Percentiles rank a stretch among this genome's conserved stretches.
Conservation (phyloP, 2,797 vertebrate species). For the Threskiornis aethiopicus region DNA sequence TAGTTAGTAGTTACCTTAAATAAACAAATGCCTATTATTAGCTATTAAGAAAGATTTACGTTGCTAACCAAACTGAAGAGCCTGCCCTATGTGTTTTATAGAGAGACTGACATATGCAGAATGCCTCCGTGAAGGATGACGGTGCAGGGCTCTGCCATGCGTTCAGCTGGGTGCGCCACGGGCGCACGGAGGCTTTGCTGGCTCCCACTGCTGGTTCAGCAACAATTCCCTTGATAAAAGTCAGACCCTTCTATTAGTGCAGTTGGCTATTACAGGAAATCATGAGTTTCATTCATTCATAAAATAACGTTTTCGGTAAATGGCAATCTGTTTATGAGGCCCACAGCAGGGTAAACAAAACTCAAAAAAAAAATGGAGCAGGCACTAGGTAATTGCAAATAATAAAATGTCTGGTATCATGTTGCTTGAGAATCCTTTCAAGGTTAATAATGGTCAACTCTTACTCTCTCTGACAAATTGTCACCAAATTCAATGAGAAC, state of each 20-base stretch:
- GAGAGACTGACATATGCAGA: background rate
- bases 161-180: background rate
- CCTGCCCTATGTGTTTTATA: background rate
- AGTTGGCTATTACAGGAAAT: slow-evolving; percentile 8
- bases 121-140: background rate
- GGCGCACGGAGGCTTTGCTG: background rate
- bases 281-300: slow-evolving; percentile 1
- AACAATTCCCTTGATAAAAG: background rate
- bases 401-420: background rate
- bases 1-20: background rate
- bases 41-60: background rate
- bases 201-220: background rate
- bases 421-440: background rate
- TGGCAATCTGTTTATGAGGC: slow-evolving; percentile 3
- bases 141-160: background rate
- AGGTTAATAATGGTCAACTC: background rate
- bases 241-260: background rate
- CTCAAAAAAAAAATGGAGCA: background rate
- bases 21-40: background rate
- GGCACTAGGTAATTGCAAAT: background rate
- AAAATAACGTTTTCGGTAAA: slow-evolving; percentile 10
- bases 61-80: background rate
- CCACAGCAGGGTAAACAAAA: background rate
- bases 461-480: background rate
- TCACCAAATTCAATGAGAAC: background rate